phyloP scores from a whole-genome alignment of 2,797 vertebrate species.

The Phalanger gymnotis region DNA sequence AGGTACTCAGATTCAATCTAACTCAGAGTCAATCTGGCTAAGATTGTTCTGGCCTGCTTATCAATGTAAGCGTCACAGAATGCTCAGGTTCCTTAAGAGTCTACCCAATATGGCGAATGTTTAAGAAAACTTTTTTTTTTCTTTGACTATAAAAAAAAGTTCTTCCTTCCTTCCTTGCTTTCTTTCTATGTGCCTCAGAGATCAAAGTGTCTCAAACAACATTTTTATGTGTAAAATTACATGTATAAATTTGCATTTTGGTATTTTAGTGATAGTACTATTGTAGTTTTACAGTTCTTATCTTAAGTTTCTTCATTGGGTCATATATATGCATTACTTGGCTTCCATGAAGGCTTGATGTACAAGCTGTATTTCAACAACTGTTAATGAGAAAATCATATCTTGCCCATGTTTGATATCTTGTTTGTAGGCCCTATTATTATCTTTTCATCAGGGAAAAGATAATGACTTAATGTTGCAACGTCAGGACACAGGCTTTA shows the following conservation, averaged over 20 bases:
- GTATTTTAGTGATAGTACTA: background rate
- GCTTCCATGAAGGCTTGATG: slow-evolving; percentile 11
- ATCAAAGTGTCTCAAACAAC: background rate
- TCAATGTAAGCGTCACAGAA: too few relatives aligned
- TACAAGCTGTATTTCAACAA: slow-evolving; percentile 50
- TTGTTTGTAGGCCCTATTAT: slow-evolving; percentile 51
- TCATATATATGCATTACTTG: background rate
- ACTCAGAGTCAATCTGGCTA: too few relatives aligned
- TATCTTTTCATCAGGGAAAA: slow-evolving; percentile 39
- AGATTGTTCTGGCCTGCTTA: too few relatives aligned
- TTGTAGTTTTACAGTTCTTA: background rate
- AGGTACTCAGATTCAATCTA: too few relatives aligned
- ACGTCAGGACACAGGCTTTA: slow-evolving; percentile 42
- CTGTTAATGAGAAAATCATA: slow-evolving; percentile 58
- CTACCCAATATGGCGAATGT: too few relatives aligned
- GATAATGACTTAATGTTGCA: slow-evolving; percentile 48
- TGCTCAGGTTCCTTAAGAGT: too few relatives aligned
- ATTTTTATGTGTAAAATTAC: background rate
- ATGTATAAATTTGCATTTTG: background rate
- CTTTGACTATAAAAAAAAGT: too few relatives aligned
- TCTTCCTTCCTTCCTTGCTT: background rate
- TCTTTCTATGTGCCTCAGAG: background rate
- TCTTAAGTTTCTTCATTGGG: slow-evolving; percentile 7
- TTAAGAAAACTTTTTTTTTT: too few relatives aligned
- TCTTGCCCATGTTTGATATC: slow-evolving; percentile 36